A percentile compares a stretch with the other conserved stretches of the same genome.
phyloP scores from a whole-genome alignment of 2,797 vertebrate species.

The Myotis findleyi region DNA sequence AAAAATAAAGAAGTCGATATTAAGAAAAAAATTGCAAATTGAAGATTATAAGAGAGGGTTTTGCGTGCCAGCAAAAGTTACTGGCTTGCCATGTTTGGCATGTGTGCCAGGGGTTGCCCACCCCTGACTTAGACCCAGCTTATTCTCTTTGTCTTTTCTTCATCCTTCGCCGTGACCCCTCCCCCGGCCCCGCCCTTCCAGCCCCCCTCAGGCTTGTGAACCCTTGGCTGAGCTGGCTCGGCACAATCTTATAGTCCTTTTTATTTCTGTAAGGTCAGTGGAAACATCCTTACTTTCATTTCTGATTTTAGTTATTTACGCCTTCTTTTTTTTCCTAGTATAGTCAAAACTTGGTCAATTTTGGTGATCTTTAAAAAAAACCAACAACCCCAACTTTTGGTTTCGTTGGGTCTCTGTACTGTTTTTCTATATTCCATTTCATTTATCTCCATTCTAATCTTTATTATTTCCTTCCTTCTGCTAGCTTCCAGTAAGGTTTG shows the following conservation, averaged over 20 bases:
- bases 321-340: conserved; percentile 12
- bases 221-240: too few relatives aligned
- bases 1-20: too few relatives aligned
- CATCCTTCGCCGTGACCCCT: too few relatives aligned
- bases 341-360: conserved; percentile 8
- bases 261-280: conserved; percentile 42
- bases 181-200: too few relatives aligned
- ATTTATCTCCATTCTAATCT: conserved; percentile 47
- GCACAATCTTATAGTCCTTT: background rate
- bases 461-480: conserved; percentile 31
- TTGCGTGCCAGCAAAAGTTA: too few relatives aligned
- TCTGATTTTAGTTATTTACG: conserved; percentile 11
- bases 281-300: conserved; percentile 39
- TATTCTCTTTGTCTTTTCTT: too few relatives aligned
- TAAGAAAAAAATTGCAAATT: too few relatives aligned
- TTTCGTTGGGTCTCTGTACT: background rate
- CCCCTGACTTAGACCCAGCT: too few relatives aligned
- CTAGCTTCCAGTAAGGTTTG: background rate
- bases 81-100: too few relatives aligned
- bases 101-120: too few relatives aligned
- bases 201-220: too few relatives aligned
- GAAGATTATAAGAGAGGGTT: too few relatives aligned
- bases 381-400: background rate
- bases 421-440: conserved; percentile 36
- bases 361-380: conserved; percentile 38